Base-by-base conservation (phyloP, 2,888 invertebrate species). In the Junonia oenone region DNA sequence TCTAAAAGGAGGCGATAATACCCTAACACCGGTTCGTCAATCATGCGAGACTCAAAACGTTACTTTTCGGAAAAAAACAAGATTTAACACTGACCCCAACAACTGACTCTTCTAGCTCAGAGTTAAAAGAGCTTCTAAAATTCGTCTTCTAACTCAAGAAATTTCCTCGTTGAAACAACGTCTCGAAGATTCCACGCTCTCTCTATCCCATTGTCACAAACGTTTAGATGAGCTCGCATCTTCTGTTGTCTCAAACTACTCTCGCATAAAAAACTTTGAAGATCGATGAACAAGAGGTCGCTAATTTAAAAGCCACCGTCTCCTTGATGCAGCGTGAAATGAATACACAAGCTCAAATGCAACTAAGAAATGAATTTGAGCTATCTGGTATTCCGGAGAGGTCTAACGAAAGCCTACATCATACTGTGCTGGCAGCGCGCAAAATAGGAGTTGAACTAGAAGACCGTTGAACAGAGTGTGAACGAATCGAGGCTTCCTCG, bases 301-400 rank as follows among this genome's bases (percentile, higher is more conserved):
- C 13, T 11, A 13, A 33, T 13, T 9, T 33, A 33, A 33, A 33
- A 33, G n/a, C 13, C 13, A 33, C 33, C 3, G n/a, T 33, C 8
- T 33, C 33, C 13, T 9, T n/a, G 3, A 33, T 33, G 33, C 33
- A 33, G 33, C 13, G n/a, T 6, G 55, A 63, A 17, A 6, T 63
- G 6, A 59, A 54, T n/a, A 19, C 45, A 11, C 60, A 63, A 43
- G 53, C 57, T 6, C 64, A 64, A 33, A 40, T 38, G 1, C 47
- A 48, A 6, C 26, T 66, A 13, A 47, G 58, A 5, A 68, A 66
- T 37, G 63, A 66, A 29, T 1, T 66, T 1, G 62, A 68, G 38
- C 49, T 67, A 11, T 11, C 43, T 1, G 67, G 64, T 2, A 31
- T 68, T 6, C 54, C 55, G 0, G 66, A 68, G 15, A 9, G 46